Conservation (phyloP, 2,888 invertebrate genomes). For the Drepanosiphum platanoidis region DNA sequence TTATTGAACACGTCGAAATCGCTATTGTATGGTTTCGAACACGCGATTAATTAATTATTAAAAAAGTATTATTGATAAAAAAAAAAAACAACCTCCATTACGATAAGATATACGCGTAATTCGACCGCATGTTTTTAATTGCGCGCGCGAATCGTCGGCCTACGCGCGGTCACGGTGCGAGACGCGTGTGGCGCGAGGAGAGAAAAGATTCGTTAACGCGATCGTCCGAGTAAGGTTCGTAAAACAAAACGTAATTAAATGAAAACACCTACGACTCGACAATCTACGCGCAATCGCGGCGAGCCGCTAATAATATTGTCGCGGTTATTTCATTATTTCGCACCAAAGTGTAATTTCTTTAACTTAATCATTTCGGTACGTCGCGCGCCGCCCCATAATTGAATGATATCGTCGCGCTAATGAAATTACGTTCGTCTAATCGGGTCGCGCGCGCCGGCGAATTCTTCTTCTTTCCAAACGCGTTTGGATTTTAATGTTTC, state of each 20-base stretch:
- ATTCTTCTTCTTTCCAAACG: too few species aligned
- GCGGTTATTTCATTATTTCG: background rate
- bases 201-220: background rate
- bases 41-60: background rate
- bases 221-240: background rate
- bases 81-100: too few species aligned
- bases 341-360: background rate
- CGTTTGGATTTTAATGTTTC: too few species aligned
- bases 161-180: background rate
- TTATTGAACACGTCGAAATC: background rate
- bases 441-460: too few species aligned
- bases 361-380: background rate
- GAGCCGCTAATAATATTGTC: background rate
- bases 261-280: conserved; percentile 14
- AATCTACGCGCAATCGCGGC: background rate
- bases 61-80: background rate
- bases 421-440: too few species aligned
- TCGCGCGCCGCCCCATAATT: too few species aligned
- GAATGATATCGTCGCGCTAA: too few species aligned
- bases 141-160: background rate
- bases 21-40: background rate
- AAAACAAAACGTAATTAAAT: background rate
- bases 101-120: too few species aligned
- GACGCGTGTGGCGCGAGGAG: background rate
- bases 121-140: conserved; percentile 17